A percentile compares a stretch with the other conserved stretches of the same genome.
Conservation (phyloP, 2,888 invertebrate species). For the Cyclophora albipunctata region DNA sequence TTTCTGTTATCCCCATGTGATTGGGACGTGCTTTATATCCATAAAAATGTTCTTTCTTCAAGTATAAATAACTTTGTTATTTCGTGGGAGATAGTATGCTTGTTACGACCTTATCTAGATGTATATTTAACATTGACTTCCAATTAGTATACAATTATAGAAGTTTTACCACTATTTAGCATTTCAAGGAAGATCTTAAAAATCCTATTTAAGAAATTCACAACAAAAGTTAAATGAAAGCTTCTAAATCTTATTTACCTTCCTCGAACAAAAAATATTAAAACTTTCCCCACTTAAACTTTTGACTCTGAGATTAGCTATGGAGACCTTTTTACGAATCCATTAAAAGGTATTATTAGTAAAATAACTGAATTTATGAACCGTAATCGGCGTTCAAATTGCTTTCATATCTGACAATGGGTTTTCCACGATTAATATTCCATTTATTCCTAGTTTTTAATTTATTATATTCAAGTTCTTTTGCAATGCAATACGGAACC, state of each 20-base stretch:
- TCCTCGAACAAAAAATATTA: slow-evolving; percentile 18
- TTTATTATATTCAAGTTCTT: neutral
- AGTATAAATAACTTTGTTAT: too few species aligned
- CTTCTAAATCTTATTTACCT: slow-evolving; percentile 9
- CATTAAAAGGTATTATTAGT: slow-evolving; percentile 19
- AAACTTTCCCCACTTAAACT: slow-evolving; percentile 22
- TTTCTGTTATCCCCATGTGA: slow-evolving; percentile 15
- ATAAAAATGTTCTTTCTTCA: too few species aligned
- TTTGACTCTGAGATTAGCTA: slow-evolving; percentile 22
- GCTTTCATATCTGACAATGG: slow-evolving; percentile 15
- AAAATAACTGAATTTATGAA: slow-evolving; percentile 25
- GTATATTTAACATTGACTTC: too few species aligned
- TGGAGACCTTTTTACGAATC: slow-evolving; percentile 20
- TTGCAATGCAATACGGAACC: too few species aligned
- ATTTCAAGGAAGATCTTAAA: too few species aligned
- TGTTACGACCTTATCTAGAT: too few species aligned
- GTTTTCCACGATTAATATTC: slow-evolving; percentile 9
- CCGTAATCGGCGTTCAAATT: slow-evolving; percentile 22
- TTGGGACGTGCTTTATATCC: slow-evolving; percentile 1
- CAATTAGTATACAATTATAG: too few species aligned
- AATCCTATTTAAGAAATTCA: too few species aligned
- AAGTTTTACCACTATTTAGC: too few species aligned
- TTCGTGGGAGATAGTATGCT: too few species aligned
- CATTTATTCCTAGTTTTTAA: slow-evolving; percentile 7
- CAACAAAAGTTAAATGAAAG: too few species aligned